Base-by-base conservation (phyloP, 2,797 vertebrate species). In the Spea hammondii region DNA sequence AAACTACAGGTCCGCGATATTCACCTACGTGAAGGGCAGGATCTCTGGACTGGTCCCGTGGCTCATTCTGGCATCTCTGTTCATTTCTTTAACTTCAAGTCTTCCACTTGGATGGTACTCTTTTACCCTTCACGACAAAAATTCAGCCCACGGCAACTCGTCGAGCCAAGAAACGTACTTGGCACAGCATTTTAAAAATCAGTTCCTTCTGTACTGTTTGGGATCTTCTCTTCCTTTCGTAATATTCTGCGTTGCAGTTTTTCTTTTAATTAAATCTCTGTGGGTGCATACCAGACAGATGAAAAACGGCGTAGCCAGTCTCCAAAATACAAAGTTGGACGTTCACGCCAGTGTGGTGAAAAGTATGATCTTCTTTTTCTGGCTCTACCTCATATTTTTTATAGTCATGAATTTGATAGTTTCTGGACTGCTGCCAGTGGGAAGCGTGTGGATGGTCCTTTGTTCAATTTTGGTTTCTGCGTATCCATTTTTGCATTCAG, bases 231-330 rank as follows among this genome's bases (percentile, higher is more conserved):
- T 65, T 1, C 59, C 68, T 11, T 72, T 72, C 11, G 7, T 62
- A 6, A 47, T 72, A n/a, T 67, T 73, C 44, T 72, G 70, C 11
- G 6, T 60, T 2, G 44, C 70, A 5, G 17, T 6, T 5, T 60
- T 17, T 6, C 14, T 67, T 12, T 17, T 73, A 54, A 67, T 73
- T 4, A 8, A 48, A 1, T 66, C 53, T 4, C 64, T 79, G 0
- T 60, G 46, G 53, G 62, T 4, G 1, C 70, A 79, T 50, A 67
- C 53, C 11, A 1, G 5, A 5, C 64, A 79, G 3, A 79, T 79
- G 51, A 67, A 17, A 50, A 50, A 8, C 4, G 71, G 51, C 10
- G 9, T 46, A 3, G 13, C 8, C 4, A 32, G n/a, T 1, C 48
- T 73, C 13, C 5, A 8, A 50, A 50, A 46, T 44, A 6, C 53